Evolutionary conservation across 2,888 invertebrate genomes (phyloP).

Genomic region (Drosophila picticornis): DNA sequence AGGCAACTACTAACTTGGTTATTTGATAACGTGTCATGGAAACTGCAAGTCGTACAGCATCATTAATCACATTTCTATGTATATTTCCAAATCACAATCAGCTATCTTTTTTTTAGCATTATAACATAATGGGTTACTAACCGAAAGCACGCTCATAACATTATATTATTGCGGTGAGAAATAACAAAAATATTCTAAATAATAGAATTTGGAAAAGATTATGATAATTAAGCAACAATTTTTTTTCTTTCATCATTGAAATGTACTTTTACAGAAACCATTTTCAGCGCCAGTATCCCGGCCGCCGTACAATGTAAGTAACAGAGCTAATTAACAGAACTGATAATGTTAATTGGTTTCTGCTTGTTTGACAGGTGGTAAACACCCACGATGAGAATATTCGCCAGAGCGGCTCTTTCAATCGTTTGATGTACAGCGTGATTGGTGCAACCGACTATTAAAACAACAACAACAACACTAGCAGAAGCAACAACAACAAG

Average conservation of each 20-base stretch:
- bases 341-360: constrained; percentile 28
- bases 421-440: constrained; percentile 96
- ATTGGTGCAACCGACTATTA: constrained; percentile 91
- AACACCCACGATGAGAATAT: constrained; percentile 91
- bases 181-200: constrained; percentile 10
- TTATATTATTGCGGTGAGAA: constrained; percentile 27
- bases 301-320: constrained; percentile 85
- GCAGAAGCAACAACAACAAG: constrained; percentile 34
- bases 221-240: constrained; percentile 14
- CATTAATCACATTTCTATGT: constrained; percentile 73
- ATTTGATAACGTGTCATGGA: constrained; percentile 60
- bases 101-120: constrained; percentile 38
- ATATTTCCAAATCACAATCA: constrained; percentile 69
- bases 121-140: constrained; percentile 59
- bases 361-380: constrained; percentile 80
- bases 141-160: constrained; percentile 68
- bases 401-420: constrained; percentile 96
- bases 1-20: constrained; percentile 60
- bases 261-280: constrained; percentile 79
- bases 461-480: constrained; percentile 42
- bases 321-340: background rate
- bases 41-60: constrained; percentile 59
- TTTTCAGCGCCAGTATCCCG: constrained; percentile 84
- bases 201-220: constrained; percentile 5
- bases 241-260: constrained; percentile 11